Evolutionary conservation across 1,140 invertebrate genomes (phyloP), one percentile per base, ranked within the genome.

Genomic region (Lepidostoma basale): DNA sequence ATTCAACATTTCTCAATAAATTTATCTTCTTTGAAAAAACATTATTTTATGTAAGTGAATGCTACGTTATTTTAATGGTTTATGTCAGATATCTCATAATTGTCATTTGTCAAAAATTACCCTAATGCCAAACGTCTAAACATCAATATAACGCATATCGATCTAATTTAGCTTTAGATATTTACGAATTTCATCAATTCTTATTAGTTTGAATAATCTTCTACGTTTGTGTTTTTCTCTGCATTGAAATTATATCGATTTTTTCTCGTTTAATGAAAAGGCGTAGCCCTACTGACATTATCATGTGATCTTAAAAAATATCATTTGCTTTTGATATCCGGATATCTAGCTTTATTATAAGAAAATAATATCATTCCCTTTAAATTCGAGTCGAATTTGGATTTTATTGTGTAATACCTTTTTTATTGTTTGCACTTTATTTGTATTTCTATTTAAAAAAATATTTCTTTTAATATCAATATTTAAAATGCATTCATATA

Each of bases 271-370:
- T 59, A 22, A 23, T 22, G 14, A 40, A 62, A 49, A 68, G 66
- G 66, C 66, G 66, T 68, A 68, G 14, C 66, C 66, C 66, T 28
- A 14, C 23, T 23, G 23, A 49, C 28, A 30, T 9, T 40, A 62
- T 68, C 66, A 68, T 68, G 66, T 68, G 66, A 68, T 68, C 45
- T 45, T 23, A 28, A 30, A 59, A 45, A 26, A 42, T 26, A n/a
- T n/a, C n/a, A n/a, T 56, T 33, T 54, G 10, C 23, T 36, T 30
- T 14, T 45, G 20, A 75, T 74, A 69, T 74, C 68, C 72, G 70
- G 71, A 72, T 74, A 67, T 60, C n/a, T n/a, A n/a, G n/a, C n/a
- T n/a, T n/a, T n/a, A n/a, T n/a, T n/a, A n/a, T n/a, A n/a, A 69
- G 74, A 71, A 63, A 73, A 68, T 74, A 62, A 52, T 59, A 30